phyloP scores from a whole-genome alignment of 2,888 invertebrate species.

The Melangyna quadrimaculata region DNA sequence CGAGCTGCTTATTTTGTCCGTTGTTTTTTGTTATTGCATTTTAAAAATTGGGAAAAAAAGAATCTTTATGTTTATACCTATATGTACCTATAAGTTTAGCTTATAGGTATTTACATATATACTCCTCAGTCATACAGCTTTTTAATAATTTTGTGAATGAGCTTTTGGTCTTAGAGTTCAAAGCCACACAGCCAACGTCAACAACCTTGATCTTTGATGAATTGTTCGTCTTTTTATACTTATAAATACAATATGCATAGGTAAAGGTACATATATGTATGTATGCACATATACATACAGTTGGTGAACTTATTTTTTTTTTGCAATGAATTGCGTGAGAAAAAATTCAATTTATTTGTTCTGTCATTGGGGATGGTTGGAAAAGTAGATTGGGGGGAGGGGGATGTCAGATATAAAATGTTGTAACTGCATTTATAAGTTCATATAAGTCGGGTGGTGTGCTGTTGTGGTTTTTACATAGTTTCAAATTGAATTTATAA shows the following conservation, averaged over 20 bases:
- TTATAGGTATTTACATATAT: slow-evolving; percentile 23
- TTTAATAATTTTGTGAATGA: slow-evolving; percentile 29
- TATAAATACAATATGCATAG: too few species aligned
- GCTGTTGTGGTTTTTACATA: background rate
- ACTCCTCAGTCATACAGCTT: slow-evolving; percentile 9
- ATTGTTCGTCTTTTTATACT: background rate
- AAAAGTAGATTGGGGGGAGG: background rate
- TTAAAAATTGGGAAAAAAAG: slow-evolving; percentile 21
- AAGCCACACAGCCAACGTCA: slow-evolving; percentile 7
- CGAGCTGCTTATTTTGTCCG: background rate
- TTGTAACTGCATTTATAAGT: background rate
- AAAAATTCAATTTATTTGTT: background rate
- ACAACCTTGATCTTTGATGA: slow-evolving; percentile 52
- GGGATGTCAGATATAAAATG: slow-evolving; percentile 5
- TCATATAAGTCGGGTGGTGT: background rate
- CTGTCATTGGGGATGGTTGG: background rate
- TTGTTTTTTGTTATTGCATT: background rate
- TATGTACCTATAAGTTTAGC: background rate
- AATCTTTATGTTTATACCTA: background rate
- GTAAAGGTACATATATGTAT: background rate
- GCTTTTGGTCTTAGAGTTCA: slow-evolving; percentile 5
- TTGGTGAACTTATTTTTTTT: slow-evolving; percentile 1
- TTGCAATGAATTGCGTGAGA: slow-evolving; percentile 28
- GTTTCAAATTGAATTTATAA: background rate
- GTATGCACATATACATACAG: background rate